Base-by-base conservation (phyloP, 2,113 vertebrate genomes). In the Sturnira hondurensis region DNA sequence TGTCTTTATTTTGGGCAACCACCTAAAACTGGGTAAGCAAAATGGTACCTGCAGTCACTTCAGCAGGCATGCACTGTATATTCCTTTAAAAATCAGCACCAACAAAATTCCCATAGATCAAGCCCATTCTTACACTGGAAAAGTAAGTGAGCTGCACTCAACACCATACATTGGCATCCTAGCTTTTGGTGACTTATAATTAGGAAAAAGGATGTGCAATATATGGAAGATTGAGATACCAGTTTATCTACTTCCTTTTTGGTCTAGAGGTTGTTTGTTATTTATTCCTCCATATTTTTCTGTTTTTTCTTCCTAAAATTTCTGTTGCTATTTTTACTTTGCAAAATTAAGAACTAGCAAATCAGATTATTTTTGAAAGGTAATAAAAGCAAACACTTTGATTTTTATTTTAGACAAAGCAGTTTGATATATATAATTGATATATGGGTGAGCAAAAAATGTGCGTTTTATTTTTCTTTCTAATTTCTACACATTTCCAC, bases 401-500 rank as follows among this genome's bases (percentile, higher is more conserved):
- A 58, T 68, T 86, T 80, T 84, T 50, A 52, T 63, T 33, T 63
- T 70, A 89, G 7, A 74, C 9, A 74, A 73, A 93, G 20, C 15
- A 70, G 9, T 86, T 85, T 74, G 33, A 77, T 16, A 56, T 56
- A 89, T 20, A 3, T 47, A 45, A 52, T 68, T 61, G n/a, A 50
- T 31, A 58, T 52, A 19, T 84, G 33, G 28, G 4, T 82, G 38
- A 24, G 2, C 0, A 71, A 33, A 90, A 71, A 5, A 74, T 38
- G 4, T 45, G 1, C 15, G 87, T 92, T 93, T 89, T 86, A 73
- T 68, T 83, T 93, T 7, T 92, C 17, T 95, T 56, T 24, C 1
- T 90, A 90, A 81, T 67, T 74, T 58, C 45, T 81, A 41, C 11
- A 84, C 41, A 68, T 52, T 61, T 93, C 65, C 31, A 95, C 15